Evolutionary conservation across 2,113 vertebrate genomes (phyloP), one percentile per base, ranked within the genome.

Genomic region (Vidua chalybeata): DNA sequence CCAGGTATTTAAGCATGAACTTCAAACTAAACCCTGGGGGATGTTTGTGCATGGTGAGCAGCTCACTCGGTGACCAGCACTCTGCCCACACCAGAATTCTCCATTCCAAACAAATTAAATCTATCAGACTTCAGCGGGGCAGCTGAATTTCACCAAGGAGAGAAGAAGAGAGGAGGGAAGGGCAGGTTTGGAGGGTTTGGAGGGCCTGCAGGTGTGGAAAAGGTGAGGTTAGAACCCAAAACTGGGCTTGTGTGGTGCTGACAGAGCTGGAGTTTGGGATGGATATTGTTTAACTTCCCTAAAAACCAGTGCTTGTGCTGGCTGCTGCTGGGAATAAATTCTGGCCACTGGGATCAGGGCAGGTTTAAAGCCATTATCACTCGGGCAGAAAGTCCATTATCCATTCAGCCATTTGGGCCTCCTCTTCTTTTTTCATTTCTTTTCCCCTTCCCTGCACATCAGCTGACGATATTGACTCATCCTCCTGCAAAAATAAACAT

Each of bases 381-480:
- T 84, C 46, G 2, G 55, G 79, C 68, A 92, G 72, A 90, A 93
- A 84, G 63, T 55, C 84, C 56, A 81, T 72, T 68, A 52, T 59
- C 86, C 72, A 49, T 55, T 18, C 91, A 63, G 61, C 73, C 69
- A 33, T 59, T 74, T 76, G 39, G 51, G 46, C 43, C 52, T 20
- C 10, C 2, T 67, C 45, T 12, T 58, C 19, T 30, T 56, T 13
- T n/a, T 13, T 5, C 7, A 39, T 48, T 39, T 28, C 45, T 62
- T 55, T 89, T 30, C 48, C 46, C 75, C 54, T 79, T 88, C 67
- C 56, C 48, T 55, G 69, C 41, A 15, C 66, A 56, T 84, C 59
- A 77, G 80, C 77, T 93, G 91, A 87, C 0, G 10, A 26, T 52
- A 90, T 84, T 91, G 95, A 89, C 87, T 97, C 89, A 89, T 82